Base-by-base conservation (phyloP, 2,113 vertebrate genomes). In the Elachura formosa region DNA sequence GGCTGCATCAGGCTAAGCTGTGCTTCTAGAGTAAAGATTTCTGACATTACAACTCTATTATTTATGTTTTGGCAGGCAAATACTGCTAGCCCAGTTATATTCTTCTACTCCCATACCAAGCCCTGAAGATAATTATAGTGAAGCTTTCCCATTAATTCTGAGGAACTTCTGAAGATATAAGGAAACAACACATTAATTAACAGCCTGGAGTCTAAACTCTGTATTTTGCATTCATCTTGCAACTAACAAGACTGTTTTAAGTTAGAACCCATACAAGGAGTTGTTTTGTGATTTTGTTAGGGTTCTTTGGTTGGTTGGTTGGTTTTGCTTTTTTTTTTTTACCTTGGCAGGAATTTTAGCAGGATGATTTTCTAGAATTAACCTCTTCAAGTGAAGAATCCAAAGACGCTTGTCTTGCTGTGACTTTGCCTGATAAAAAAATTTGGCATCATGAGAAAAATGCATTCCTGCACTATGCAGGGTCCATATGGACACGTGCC, bases 261-360 rank as follows among this genome's bases (percentile, higher is more conserved):
- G 18, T 62, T 36, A 80, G n/a, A 9, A 26, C 14, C 21, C 5
- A 2, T 58, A 62, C 4, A 74, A 67, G 40, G 26, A 46, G 16
- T 7, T 14, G 9, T 29, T 40, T 40, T 58, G 22, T n/a, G 55
- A 28, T 21, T 64, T 83, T 36, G 14, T 34, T 49, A n/a, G 24
- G 4, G 1, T 7, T 26, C 77, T 48, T 48, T 31, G 5, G 3
- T 52, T 62, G n/a, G 0, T 46, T 63, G 26, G 5, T 51, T 26
- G 14, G 16, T 10, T 54, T 40, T 43, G 26, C 3, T 6, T n/a
- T 49, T 63, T 25, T 31, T 20, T 29, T 38, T 68, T 97, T 90
- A 99, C 99, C 99, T 99, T 99, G 49, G 99, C 99, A 48, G 99
- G 99, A 94, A 99, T 99, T 98, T 99, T 99, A 56, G 99, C 99